Evolutionary conservation across 1,140 invertebrate species (phyloP).

Genomic region (Hyphantria cunea): DNA sequence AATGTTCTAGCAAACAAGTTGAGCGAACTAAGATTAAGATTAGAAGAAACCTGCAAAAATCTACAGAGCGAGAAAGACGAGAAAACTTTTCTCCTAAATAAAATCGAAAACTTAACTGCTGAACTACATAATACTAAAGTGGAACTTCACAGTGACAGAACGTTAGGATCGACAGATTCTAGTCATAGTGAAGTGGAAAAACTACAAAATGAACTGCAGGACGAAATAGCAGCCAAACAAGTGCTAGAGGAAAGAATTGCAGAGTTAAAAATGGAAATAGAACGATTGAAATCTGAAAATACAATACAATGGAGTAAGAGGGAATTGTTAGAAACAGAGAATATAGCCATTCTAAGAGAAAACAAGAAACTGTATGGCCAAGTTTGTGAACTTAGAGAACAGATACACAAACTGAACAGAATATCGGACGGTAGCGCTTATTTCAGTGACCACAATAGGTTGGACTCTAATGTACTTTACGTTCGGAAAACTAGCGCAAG

Average conservation of each 20-base stretch:
- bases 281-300: conserved; percentile 94
- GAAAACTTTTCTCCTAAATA: conserved; percentile 62
- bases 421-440: conserved; percentile 72
- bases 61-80: conserved; percentile 73
- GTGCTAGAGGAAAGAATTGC: conserved; percentile 83
- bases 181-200: conserved; percentile 74
- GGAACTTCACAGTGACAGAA: conserved; percentile 66
- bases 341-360: conserved; percentile 92
- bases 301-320: conserved; percentile 96
- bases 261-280: conserved; percentile 91
- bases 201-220: conserved; percentile 74
- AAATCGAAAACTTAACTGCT: conserved; percentile 67
- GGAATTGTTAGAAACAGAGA: conserved; percentile 94
- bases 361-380: conserved; percentile 94
- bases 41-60: conserved; percentile 68
- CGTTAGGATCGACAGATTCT: conserved; percentile 71
- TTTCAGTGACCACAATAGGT: conserved; percentile 51
- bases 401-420: conserved; percentile 74
- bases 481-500: conserved; percentile 67
- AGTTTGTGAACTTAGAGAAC: conserved; percentile 90
- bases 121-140: conserved; percentile 67
- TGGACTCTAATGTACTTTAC: conserved; percentile 69
- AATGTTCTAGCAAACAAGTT: conserved; percentile 69
- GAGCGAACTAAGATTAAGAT: conserved; percentile 61
- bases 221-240: conserved; percentile 73